Conservation (phyloP, 1,140 invertebrate genomes). For the Leptinotarsa texana region DNA sequence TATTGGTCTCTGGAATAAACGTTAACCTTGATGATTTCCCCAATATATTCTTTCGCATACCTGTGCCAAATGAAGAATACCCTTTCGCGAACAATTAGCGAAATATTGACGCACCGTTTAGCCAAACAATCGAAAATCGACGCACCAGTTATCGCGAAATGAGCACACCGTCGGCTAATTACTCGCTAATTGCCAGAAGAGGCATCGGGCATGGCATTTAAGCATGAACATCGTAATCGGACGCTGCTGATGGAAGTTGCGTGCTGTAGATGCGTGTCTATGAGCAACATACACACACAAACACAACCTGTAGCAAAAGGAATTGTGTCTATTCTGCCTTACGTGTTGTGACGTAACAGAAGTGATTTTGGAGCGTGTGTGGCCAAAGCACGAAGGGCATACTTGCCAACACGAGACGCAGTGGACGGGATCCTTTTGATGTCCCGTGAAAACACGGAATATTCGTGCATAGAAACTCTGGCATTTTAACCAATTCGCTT, state of each 20-base stretch:
- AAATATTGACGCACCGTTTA: constrained; percentile 14
- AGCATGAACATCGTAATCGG: constrained; percentile 10
- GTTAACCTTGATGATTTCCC: too few relatives aligned
- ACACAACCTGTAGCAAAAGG: too few relatives aligned
- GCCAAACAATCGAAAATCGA: constrained; percentile 15
- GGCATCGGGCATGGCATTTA: neutral
- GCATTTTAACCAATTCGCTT: too few relatives aligned
- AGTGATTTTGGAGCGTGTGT: neutral
- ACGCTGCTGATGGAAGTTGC: constrained; percentile 12
- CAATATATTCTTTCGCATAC: too few relatives aligned
- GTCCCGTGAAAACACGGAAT: too few relatives aligned
- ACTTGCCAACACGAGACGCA: neutral
- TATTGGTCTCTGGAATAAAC: too few relatives aligned
- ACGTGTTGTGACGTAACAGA: neutral
- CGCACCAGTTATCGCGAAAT: constrained; percentile 24
- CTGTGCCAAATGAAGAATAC: too few relatives aligned
- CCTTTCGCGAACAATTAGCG: neutral
- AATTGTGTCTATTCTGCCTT: neutral
- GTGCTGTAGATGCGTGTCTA: neutral
- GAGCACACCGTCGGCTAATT: constrained; percentile 24
- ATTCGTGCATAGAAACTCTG: too few relatives aligned
- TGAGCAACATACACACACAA: neutral
- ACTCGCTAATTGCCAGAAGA: constrained; percentile 4
- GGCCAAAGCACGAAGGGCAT: neutral
- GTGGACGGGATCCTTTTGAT: too few relatives aligned